Base-by-base conservation (phyloP, 2,888 invertebrate genomes). In the Nomada goodeniana region DNA sequence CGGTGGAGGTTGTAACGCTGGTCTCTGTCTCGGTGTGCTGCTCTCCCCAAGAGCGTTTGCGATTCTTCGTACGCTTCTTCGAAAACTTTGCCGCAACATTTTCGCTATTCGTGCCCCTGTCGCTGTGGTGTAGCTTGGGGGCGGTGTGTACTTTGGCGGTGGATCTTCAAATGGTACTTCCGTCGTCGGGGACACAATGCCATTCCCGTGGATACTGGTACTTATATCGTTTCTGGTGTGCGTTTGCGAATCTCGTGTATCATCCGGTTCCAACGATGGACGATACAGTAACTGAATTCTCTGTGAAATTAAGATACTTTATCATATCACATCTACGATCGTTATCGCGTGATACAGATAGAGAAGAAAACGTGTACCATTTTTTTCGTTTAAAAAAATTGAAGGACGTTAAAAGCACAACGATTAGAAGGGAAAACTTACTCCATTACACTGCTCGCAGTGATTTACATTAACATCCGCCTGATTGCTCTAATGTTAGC, bases 71-170 rank as follows among this genome's bases (percentile, higher is more conserved):
- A 98, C 96, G 93, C 98, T 98, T 73, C 97, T 94, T 50, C 98
- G 94, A 67, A 98, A 95, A 87, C 97, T 97, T 90, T 97, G 96
- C 0, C 98, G 95, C 44, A 97, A 91, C 89, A 97, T 94, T 91
- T 96, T 97, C 9, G 97, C 96, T 77, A 98, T 95, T 55, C 97
- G 94, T 0, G 97, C 98, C 1, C 98, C 98, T 0, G 98, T 98
- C 0, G 98, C 98, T 5, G 98, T 98, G 47, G 98, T 97, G 92
- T 98, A 98, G 0, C 98, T 98, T 0, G 98, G 98, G 2, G 98
- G 98, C 0, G 98, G 98, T 0, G 98, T 98, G 94, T 98, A 98
- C 93, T 98, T 98, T 68, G 98, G 98, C 4, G 98, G 98, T 1
- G 98, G 97, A 94, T 98, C 98, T 90, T 96, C 96, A 60, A 94